Base-by-base conservation (phyloP, 2,797 vertebrate genomes). In the Cheirogaleus major region DNA sequence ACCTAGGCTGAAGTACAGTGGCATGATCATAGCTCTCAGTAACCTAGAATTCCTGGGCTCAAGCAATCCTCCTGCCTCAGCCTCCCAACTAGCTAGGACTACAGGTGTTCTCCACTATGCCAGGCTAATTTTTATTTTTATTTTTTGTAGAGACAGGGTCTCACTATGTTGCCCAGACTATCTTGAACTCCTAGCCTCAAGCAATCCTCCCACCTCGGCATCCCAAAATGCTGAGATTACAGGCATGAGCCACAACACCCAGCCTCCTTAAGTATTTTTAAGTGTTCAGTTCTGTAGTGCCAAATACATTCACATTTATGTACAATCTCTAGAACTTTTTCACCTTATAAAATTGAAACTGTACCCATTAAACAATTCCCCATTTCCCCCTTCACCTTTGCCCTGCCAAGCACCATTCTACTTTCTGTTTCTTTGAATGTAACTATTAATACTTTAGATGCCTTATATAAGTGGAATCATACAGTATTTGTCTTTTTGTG, bases 261-360 rank as follows among this genome's bases (percentile, higher is more conserved):
- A 7, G 32, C 32, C 15, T 7, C 15, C 63, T 65, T 82, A 89
- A 73, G 22, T 12, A 88, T 43, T 59, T 81, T 57, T 73, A 89
- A 41, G 5, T 48, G 23, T 38, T 22, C 17, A 43, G 22, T 89
- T 86, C 41, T 55, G 50, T 83, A 75, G 14, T 65, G 11, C 61
- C 30, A 89, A 65, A 18, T 30, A 50, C 48, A 89, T 89, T 90
- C 30, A 72, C 13, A 69, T 10, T 89, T 38, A 45, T 70, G 20
- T 32, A 10, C 15, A 30, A 75, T 72, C n/a, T 93, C 59, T 7
- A 80, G 50, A 63, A 43, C 22, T 11, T 69, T 78, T 72, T 67
- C 27, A 73, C 38, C 38, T 78, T 89, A 17, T 17, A 61, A 93
- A 93, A 91, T 11, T 57, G 23, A 79, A 97, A 75, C 35, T 67